These are phyloP conservation scores for Anorthoa munda DNA, from an alignment of 2,888 invertebrate species.

Conservation along the genomic window DNA sequence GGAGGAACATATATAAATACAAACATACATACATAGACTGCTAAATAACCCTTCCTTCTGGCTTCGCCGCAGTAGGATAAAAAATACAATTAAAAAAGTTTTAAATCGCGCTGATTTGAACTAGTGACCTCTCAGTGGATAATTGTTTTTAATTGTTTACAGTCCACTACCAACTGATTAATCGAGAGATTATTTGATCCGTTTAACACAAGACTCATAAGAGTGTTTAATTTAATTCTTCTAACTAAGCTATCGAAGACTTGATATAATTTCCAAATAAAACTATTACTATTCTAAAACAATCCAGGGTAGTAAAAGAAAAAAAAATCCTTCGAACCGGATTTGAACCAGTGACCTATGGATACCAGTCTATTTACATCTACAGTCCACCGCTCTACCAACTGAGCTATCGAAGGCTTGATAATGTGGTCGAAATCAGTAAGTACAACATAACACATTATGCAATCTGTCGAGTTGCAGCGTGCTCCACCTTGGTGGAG, in stretches of 20 bases:
- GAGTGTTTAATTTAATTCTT: no score
- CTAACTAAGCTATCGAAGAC: constrained; percentile 91
- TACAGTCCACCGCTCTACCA: constrained; percentile 91
- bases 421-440: constrained; percentile 34
- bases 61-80: no score
- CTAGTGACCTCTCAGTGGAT: constrained; percentile 92
- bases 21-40: no score
- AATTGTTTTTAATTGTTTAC: constrained; percentile 74
- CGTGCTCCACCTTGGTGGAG: constrained; percentile 21
- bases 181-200: constrained; percentile 80
- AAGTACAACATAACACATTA: constrained; percentile 17
- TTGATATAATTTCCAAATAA: not conserved
- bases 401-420: constrained; percentile 90
- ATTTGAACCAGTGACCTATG: constrained; percentile 92
- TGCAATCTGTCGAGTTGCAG: constrained; percentile 34
- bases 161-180: constrained; percentile 90
- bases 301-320: not conserved
- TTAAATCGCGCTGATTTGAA: constrained; percentile 83
- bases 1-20: no score
- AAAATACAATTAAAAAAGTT: no score
- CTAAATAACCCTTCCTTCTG: no score
- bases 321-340: constrained; percentile 89
- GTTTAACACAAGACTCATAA: no score
- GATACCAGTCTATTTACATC: constrained; percentile 79
- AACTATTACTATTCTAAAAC: not conserved